These are phyloP conservation scores for Eupithecia subfuscata DNA, from an alignment of 2,888 invertebrate genomes.

Conservation along the genomic window DNA sequence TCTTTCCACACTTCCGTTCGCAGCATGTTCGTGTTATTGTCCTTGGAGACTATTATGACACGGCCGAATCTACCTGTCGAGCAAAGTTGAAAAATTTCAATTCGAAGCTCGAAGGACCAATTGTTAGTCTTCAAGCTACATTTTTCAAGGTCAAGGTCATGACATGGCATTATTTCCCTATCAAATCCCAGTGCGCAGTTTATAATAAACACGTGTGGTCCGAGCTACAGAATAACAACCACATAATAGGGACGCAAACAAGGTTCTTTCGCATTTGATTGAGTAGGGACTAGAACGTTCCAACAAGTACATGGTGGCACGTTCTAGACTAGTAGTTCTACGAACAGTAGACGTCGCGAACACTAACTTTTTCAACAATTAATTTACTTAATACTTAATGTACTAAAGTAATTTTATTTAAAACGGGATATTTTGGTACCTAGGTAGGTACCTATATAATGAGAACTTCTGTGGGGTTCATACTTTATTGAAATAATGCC, in stretches of 20 bases:
- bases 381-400: too few relatives aligned
- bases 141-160: constrained; percentile 16
- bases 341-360: too few relatives aligned
- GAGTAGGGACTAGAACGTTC: not conserved
- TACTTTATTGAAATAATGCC: too few relatives aligned
- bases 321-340: too few relatives aligned
- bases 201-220: not conserved
- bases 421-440: too few relatives aligned
- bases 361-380: too few relatives aligned
- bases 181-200: not conserved
- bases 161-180: not conserved
- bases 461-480: too few relatives aligned
- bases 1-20: constrained; percentile 91
- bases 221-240: not conserved
- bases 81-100: constrained; percentile 1
- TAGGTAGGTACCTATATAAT: too few relatives aligned
- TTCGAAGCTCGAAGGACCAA: not conserved
- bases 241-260: constrained; percentile 1
- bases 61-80: constrained; percentile 92
- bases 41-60: constrained; percentile 92
- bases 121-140: not conserved
- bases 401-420: too few relatives aligned
- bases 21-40: constrained; percentile 91
- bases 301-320: not conserved
- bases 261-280: not conserved